Percentiles rank a stretch among this genome's conserved stretches.
These are phyloP conservation scores for Dendrocopos noguchii DNA, from an alignment of 2,113 vertebrate species.

Conservation along the genomic window DNA sequence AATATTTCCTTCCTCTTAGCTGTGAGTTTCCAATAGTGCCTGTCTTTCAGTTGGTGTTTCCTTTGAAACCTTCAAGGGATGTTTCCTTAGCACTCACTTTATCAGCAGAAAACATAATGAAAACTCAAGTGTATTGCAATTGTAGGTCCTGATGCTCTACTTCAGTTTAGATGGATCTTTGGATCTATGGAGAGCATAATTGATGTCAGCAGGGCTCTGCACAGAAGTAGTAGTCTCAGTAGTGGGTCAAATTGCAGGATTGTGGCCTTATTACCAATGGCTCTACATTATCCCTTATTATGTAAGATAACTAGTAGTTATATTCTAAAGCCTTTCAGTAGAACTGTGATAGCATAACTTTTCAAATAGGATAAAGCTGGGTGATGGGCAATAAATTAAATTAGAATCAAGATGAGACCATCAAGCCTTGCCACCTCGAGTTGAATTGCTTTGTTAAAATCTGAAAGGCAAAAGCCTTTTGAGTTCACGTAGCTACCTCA, in stretches of 20 bases:
- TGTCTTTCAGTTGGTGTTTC: constrained; percentile 1
- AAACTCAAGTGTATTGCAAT: constrained; percentile 40
- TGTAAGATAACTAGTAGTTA: constrained; percentile 55
- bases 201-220: constrained; percentile 62
- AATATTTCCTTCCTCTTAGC: not conserved
- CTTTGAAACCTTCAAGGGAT: constrained; percentile 26
- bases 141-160: constrained; percentile 27
- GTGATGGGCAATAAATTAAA: constrained; percentile 70
- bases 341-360: constrained; percentile 48
- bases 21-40: constrained; percentile 6
- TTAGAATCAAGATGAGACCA: constrained; percentile 65
- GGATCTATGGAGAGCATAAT: constrained; percentile 47
- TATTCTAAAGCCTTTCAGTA: constrained; percentile 55
- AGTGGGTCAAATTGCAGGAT: constrained; percentile 55
- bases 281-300: constrained; percentile 50
- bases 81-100: constrained; percentile 26
- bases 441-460: constrained; percentile 70
- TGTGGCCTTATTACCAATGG: constrained; percentile 56
- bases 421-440: constrained; percentile 59
- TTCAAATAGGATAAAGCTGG: constrained; percentile 56
- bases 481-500: constrained; percentile 64
- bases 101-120: constrained; percentile 15
- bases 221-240: constrained; percentile 23
- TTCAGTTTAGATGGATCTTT: constrained; percentile 32
- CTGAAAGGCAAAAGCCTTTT: constrained; percentile 68